phyloP scores from a whole-genome alignment of 1,140 invertebrate species.

The Drosophila nasuta region DNA sequence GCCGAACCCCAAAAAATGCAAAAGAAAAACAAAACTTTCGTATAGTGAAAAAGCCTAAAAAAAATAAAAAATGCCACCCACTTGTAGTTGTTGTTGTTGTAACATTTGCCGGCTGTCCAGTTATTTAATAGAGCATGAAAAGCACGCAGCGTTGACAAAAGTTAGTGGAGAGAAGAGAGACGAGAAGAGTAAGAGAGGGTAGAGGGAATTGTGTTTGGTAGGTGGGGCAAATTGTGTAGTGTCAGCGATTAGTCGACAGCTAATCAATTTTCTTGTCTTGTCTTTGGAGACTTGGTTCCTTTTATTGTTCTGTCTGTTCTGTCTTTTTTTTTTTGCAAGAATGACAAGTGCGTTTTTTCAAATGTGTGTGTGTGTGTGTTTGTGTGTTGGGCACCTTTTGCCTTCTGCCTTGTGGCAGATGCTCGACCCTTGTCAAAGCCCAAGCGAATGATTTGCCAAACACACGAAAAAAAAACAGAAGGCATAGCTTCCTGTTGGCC shows the following conservation, averaged over 20 bases:
- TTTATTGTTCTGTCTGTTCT: not conserved
- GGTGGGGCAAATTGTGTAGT: slow-evolving; percentile 33
- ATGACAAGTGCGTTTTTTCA: slow-evolving; percentile 73
- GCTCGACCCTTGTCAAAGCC: slow-evolving; percentile 71
- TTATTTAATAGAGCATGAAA: slow-evolving; percentile 80
- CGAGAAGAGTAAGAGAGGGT: not conserved
- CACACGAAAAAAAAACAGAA: slow-evolving; percentile 20
- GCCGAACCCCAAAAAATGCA: slow-evolving; percentile 20
- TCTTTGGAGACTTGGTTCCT: slow-evolving; percentile 3
- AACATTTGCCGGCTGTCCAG: slow-evolving; percentile 31
- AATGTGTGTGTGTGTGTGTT: slow-evolving; percentile 28
- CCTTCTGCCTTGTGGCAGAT: slow-evolving; percentile 49
- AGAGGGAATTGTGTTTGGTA: slow-evolving; percentile 36
- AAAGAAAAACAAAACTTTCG: slow-evolving; percentile 26
- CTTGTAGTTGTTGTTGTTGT: slow-evolving; percentile 5
- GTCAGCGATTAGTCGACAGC: slow-evolving; percentile 79
- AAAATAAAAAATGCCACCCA: slow-evolving; percentile 28
- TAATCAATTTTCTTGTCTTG: slow-evolving; percentile 62
- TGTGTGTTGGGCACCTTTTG: slow-evolving; percentile 27
- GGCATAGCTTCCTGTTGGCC: slow-evolving; percentile 62
- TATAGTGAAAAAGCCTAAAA: slow-evolving; percentile 18
- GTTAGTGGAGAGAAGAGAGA: not conserved
- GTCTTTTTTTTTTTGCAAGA: not conserved
- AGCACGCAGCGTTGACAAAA: slow-evolving; percentile 54
- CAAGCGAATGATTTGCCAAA: not conserved